A percentile compares a stretch with the other conserved stretches of the same genome.
Conservation (phyloP, 2,888 invertebrate genomes). For the Melanostoma scalare region DNA sequence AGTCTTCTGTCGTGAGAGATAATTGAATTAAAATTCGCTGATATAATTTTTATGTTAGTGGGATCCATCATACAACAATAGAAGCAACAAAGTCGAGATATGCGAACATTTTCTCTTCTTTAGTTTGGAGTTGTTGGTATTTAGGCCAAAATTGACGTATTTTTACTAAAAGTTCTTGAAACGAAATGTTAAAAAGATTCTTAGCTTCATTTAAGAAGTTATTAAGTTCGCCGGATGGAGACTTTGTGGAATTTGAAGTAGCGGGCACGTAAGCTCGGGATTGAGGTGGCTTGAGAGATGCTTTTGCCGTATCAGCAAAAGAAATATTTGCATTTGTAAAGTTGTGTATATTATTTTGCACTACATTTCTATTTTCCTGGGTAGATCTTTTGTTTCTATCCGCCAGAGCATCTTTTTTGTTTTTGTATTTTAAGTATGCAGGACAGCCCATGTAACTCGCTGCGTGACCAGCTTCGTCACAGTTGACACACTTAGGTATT, state of each 20-base stretch:
- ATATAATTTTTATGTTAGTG: conserved; percentile 7
- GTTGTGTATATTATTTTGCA: background rate
- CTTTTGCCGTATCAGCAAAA: background rate
- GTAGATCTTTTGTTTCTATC: background rate
- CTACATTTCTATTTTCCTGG: background rate
- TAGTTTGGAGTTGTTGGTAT: background rate
- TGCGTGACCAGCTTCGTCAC: conserved; percentile 2
- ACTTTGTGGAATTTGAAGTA: background rate
- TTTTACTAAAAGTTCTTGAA: conserved; percentile 3
- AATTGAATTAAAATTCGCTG: conserved; percentile 28
- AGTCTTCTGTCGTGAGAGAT: conserved; percentile 27
- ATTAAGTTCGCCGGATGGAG: conserved; percentile 8
- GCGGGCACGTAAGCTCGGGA: background rate
- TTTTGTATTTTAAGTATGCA: conserved; percentile 14
- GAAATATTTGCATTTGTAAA: conserved; percentile 18
- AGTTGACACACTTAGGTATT: background rate
- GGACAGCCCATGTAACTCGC: conserved; percentile 7
- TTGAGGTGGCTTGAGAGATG: background rate
- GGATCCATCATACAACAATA: conserved; percentile 15
- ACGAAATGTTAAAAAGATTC: background rate
- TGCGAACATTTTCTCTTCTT: conserved; percentile 18
- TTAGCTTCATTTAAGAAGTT: background rate
- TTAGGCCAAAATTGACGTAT: conserved; percentile 8
- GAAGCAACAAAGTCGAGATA: conserved; percentile 33
- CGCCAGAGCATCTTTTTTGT: background rate